phyloP scores from a whole-genome alignment of 2,113 vertebrate species.

The Rousettus leschenaultii region DNA sequence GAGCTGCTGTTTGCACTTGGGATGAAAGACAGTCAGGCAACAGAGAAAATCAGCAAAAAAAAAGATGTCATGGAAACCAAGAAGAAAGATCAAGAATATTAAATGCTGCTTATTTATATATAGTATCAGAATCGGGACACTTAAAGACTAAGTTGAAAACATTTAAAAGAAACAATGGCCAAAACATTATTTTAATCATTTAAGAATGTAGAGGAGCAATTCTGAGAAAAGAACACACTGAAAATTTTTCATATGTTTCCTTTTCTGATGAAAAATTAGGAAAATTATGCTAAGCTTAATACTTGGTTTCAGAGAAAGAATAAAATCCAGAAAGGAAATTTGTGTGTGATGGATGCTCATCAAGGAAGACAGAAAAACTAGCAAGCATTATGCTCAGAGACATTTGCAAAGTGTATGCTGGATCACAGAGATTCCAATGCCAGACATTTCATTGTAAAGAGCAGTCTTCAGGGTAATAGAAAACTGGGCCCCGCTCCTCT shows the following conservation, averaged over 20 bases:
- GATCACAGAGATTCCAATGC: neutral
- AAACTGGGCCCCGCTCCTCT: rapidly evolving
- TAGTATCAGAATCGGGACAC: neutral
- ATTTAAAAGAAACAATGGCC: neutral
- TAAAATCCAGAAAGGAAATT: neutral
- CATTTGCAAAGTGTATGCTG: neutral
- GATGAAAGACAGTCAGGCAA: neutral
- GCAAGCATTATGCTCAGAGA: neutral
- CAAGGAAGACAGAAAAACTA: neutral
- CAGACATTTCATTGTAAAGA: neutral
- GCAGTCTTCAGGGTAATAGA: neutral
- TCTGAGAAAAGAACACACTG: neutral
- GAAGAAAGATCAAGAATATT: neutral
- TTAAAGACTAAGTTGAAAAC: neutral
- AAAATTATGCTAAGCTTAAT: neutral
- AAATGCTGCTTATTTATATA: neutral
- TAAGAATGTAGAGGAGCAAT: neutral
- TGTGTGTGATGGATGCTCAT: neutral
- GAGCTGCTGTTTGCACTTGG: neutral
- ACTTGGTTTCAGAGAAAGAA: neutral
- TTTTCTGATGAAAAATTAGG: neutral
- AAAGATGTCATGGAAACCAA: neutral
- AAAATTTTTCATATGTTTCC: neutral
- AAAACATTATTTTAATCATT: neutral
- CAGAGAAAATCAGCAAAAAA: neutral